Percentiles rank a stretch among this genome's conserved stretches.
Conservation (phyloP, 2,888 invertebrate genomes). For the Mechanitis mazaeus region DNA sequence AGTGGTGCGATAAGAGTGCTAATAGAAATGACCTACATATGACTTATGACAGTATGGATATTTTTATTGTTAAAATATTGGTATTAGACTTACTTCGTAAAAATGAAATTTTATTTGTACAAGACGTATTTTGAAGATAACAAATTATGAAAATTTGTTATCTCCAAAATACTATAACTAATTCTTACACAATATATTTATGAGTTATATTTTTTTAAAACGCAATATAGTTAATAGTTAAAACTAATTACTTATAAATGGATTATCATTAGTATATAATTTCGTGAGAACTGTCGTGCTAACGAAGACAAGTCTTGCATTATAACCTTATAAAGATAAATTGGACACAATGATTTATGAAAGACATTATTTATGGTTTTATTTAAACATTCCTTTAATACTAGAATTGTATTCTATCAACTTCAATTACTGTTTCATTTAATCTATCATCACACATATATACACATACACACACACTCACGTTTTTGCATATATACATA, state of each 20-base stretch:
- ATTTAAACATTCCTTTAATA: not conserved
- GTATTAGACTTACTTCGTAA: too few relatives aligned
- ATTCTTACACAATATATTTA: not conserved
- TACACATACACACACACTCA: not conserved
- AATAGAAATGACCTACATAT: constrained; percentile 57
- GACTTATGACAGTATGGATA: not conserved
- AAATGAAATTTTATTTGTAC: not conserved
- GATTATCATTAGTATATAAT: not conserved
- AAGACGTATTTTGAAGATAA: too few relatives aligned
- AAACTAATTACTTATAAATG: not conserved
- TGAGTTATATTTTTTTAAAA: not conserved
- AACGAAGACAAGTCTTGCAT: not conserved
- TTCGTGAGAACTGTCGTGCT: not conserved
- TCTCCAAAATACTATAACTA: not conserved
- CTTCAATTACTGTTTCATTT: too few relatives aligned
- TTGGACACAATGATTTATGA: not conserved
- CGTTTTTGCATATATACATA: not conserved
- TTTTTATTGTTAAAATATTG: not conserved
- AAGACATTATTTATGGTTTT: not conserved
- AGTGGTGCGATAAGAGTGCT: constrained; percentile 44
- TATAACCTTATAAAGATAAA: constrained; percentile 3
- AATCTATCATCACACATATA: not conserved
- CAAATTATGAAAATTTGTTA: too few relatives aligned
- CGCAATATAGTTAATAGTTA: not conserved
- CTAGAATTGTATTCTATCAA: not conserved